phyloP scores from a whole-genome alignment of 2,113 vertebrate species.

The Epinephelus cyanopodus region DNA sequence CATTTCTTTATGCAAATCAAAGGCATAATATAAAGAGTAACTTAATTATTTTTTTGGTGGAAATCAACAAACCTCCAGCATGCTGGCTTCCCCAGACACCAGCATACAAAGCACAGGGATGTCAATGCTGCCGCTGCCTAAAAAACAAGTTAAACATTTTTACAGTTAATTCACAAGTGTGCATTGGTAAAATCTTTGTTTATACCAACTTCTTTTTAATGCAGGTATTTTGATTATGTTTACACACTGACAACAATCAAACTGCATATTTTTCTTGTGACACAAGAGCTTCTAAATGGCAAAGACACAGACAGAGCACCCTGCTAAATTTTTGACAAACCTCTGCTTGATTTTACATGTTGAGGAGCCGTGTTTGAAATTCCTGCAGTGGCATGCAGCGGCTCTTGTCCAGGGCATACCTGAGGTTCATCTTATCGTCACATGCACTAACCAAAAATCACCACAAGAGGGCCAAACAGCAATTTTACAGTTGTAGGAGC shows the following conservation, averaged over 20 bases:
- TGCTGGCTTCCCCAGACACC: conserved; percentile 85
- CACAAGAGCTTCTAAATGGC: background rate
- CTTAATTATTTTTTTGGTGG: background rate
- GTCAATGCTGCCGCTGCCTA: conserved; percentile 90
- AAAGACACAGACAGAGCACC: background rate
- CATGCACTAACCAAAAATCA: background rate
- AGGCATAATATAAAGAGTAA: background rate
- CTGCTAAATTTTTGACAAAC: background rate
- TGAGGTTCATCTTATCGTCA: background rate
- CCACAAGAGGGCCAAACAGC: background rate
- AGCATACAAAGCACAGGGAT: conserved; percentile 93
- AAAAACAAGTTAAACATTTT: conserved; percentile 5
- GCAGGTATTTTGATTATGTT: background rate
- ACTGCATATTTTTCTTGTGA: conserved; percentile 1
- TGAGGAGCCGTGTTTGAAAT: background rate
- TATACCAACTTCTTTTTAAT: background rate
- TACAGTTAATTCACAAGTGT: background rate
- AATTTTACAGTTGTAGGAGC: background rate
- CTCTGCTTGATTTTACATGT: conserved; percentile 51
- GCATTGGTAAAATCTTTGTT: background rate
- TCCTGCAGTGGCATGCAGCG: conserved; percentile 41
- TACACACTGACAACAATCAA: background rate
- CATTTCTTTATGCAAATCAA: background rate
- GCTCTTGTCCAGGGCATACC: conserved; percentile 22
- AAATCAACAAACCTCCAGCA: conserved; percentile 82